phyloP scores from a whole-genome alignment of 1,140 invertebrate genomes.

The Heliconius hermathena region DNA sequence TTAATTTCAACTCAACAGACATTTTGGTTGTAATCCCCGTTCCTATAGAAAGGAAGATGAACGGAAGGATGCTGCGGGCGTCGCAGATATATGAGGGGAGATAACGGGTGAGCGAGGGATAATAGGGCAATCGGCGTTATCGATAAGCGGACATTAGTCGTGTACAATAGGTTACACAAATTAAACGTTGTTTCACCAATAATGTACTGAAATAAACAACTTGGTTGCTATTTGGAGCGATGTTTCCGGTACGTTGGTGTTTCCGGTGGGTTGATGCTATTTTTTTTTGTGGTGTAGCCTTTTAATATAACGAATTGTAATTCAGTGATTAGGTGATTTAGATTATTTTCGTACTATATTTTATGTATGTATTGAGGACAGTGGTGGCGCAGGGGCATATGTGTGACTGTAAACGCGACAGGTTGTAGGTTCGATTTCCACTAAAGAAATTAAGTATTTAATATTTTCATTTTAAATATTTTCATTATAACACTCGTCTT shows the following conservation, averaged over 20 bases:
- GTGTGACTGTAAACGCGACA: no score
- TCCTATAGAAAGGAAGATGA: not conserved
- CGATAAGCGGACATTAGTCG: slow-evolving; percentile 15
- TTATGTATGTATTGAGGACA: no score
- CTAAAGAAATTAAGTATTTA: no score
- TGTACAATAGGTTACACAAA: not conserved
- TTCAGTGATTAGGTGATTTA: no score
- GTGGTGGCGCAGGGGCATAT: no score
- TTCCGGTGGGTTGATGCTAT: not conserved
- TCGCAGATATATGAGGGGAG: not conserved
- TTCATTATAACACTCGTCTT: no score
- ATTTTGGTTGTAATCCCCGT: not conserved
- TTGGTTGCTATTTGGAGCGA: not conserved
- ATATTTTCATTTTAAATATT: no score
- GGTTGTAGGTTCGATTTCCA: no score
- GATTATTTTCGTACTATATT: no score
- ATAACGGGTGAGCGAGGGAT: slow-evolving; percentile 17
- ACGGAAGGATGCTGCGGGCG: not conserved
- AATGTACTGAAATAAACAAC: not conserved
- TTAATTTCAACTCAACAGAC: not conserved
- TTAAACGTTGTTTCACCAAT: not conserved
- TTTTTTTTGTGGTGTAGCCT: not conserved
- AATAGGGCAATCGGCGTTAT: slow-evolving; percentile 9
- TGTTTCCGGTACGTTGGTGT: not conserved
- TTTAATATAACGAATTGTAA: no score